Percentiles rank a stretch among this genome's conserved stretches.
Conservation (phyloP, 2,888 invertebrate genomes). For the Galerucella calmariensis region DNA sequence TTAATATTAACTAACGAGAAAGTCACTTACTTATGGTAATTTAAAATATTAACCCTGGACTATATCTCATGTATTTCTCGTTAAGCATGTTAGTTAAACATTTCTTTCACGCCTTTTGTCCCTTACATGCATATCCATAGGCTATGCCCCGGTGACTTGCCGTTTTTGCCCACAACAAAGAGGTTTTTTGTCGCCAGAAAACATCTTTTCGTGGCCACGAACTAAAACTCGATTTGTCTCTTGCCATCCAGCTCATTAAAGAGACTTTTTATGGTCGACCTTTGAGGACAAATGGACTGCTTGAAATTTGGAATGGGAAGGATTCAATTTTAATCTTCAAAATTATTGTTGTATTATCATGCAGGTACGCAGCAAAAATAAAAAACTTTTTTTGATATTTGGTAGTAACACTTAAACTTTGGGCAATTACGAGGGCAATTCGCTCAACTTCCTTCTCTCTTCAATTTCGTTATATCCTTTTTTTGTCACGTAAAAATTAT, state of each 20-base stretch:
- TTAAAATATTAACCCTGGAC: conserved; percentile 8
- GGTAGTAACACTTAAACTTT: too few species aligned
- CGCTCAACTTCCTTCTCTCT: too few species aligned
- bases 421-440: too few species aligned
- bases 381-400: too few species aligned
- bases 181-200: conserved; percentile 36
- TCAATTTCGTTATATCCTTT: too few species aligned
- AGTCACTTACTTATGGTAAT: neutral
- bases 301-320: neutral
- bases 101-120: conserved; percentile 47
- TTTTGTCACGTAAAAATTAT: too few species aligned
- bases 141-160: conserved; percentile 45
- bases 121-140: conserved; percentile 31
- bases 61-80: conserved; percentile 38
- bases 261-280: neutral
- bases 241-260: conserved; percentile 29
- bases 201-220: conserved; percentile 33
- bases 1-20: neutral
- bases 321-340: neutral
- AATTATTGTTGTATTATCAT: too few species aligned
- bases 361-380: too few species aligned
- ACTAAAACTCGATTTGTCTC: conserved; percentile 32
- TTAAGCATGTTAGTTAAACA: conserved; percentile 46
- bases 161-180: conserved; percentile 34
- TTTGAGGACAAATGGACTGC: neutral